Evolutionary conservation across 2,888 invertebrate species (phyloP).

Genomic region (Quadriops clusia): DNA sequence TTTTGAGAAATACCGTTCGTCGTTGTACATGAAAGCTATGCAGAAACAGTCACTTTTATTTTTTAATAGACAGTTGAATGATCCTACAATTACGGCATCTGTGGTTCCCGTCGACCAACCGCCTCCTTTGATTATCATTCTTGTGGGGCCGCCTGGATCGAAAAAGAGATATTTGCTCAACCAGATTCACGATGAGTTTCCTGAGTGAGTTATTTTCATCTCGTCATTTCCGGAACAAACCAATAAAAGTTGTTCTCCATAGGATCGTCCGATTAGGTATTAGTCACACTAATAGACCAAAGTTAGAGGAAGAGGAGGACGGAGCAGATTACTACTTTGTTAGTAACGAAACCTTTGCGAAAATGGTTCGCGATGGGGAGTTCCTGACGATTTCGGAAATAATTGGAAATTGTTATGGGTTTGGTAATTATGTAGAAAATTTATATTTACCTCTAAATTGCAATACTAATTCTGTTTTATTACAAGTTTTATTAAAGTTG

Average conservation of each 20-base stretch:
- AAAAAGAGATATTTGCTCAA: constrained; percentile 24
- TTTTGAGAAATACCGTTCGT: constrained; percentile 24
- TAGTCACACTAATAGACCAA: constrained; percentile 32
- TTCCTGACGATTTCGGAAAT: constrained; percentile 34
- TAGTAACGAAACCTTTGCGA: constrained; percentile 28
- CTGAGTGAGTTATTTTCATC: constrained; percentile 18
- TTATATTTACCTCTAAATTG: background rate
- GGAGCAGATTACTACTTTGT: constrained; percentile 29
- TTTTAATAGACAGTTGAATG: constrained; percentile 29
- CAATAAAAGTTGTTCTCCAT: background rate
- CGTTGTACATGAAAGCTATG: constrained; percentile 24
- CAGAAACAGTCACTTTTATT: constrained; percentile 27
- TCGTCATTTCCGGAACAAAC: constrained; percentile 1
- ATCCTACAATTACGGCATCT: constrained; percentile 27
- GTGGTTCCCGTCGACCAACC: constrained; percentile 30
- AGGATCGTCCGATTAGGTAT: constrained; percentile 23
- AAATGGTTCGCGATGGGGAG: constrained; percentile 32
- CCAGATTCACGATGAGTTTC: constrained; percentile 21
- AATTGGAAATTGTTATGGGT: constrained; percentile 34
- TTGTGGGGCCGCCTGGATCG: constrained; percentile 35
- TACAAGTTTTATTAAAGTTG: background rate
- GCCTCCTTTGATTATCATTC: constrained; percentile 31
- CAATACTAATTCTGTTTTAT: background rate
- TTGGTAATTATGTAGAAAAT: constrained; percentile 26
- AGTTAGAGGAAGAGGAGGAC: constrained; percentile 23